Conservation (phyloP, 2,888 invertebrate species). For the Plagodis dolabraria region DNA sequence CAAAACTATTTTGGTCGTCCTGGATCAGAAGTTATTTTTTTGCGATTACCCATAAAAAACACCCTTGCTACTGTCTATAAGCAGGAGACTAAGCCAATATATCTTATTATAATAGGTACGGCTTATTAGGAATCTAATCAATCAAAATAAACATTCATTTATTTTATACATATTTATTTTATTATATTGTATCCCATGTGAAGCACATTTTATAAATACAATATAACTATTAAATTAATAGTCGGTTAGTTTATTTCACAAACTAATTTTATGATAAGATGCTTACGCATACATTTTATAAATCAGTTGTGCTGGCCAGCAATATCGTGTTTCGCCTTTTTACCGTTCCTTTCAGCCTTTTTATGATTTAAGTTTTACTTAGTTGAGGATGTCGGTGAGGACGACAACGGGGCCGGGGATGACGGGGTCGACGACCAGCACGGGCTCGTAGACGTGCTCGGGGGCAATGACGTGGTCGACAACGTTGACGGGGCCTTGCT, state of each 20-base stretch:
- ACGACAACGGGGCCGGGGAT: constrained; percentile 34
- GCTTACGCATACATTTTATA: no score
- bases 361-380: constrained; percentile 23
- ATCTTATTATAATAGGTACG: no score
- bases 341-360: not conserved
- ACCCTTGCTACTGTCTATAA: no score
- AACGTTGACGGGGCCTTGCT: constrained; percentile 27
- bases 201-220: constrained; percentile 21
- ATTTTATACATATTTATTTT: not conserved
- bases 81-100: no score
- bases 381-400: constrained; percentile 56
- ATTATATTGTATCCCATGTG: constrained; percentile 18
- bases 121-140: no score
- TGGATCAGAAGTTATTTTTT: no score
- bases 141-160: not conserved
- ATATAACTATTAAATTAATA: constrained; percentile 8
- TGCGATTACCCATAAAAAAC: no score
- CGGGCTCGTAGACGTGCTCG: constrained; percentile 29
- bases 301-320: no score
- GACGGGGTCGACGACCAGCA: constrained; percentile 55
- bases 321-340: no score
- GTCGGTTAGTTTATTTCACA: constrained; percentile 4
- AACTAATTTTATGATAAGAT: no score
- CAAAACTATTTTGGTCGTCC: no score
- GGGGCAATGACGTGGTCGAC: constrained; percentile 10